Percentiles rank a stretch among this genome's conserved stretches.
These are phyloP conservation scores for Leptodactylus fuscus DNA, from an alignment of 2,113 vertebrate genomes.

Conservation along the genomic window DNA sequence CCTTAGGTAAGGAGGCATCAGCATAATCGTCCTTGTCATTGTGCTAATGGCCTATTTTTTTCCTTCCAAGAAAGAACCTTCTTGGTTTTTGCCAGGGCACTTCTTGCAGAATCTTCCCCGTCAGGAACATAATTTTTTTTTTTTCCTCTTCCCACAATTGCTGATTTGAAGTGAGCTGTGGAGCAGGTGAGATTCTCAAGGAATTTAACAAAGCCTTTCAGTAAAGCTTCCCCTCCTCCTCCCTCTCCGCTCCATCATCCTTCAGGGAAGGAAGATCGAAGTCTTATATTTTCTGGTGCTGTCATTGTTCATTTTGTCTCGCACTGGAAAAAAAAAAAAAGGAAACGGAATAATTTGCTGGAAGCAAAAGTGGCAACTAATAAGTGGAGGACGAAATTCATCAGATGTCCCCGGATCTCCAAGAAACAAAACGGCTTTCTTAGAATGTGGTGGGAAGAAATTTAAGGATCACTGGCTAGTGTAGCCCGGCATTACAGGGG, in stretches of 20 bases:
- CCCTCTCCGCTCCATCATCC: neutral
- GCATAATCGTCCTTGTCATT: neutral
- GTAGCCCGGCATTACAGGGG: too few species aligned
- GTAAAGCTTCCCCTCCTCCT: slow-evolving; percentile 20
- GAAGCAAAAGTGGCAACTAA: slow-evolving; percentile 65
- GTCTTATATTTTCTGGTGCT: slow-evolving; percentile 56
- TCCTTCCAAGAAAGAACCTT: neutral
- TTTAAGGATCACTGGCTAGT: too few species aligned
- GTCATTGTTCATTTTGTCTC: slow-evolving; percentile 64
- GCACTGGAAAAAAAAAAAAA: slow-evolving; percentile 60
- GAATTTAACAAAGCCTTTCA: slow-evolving; percentile 21
- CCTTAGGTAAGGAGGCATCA: neutral
- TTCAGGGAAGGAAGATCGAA: slow-evolving; percentile 38
- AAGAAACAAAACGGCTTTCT: too few species aligned
- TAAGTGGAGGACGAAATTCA: slow-evolving; percentile 64
- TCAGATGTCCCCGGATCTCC: slow-evolving; percentile 3
- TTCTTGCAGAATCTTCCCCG: neutral
- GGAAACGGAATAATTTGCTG: slow-evolving; percentile 67
- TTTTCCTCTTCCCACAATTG: neutral
- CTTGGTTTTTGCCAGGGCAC: neutral
- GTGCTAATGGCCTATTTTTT: slow-evolving; percentile 18
- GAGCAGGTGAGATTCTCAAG: slow-evolving; percentile 14
- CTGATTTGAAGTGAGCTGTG: slow-evolving; percentile 4
- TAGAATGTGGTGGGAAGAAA: too few species aligned
- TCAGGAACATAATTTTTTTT: slow-evolving; percentile 8